Percentiles rank a stretch among this genome's conserved stretches.
Conservation (phyloP, 2,797 vertebrate genomes). For the Neopelma chrysocephalum region DNA sequence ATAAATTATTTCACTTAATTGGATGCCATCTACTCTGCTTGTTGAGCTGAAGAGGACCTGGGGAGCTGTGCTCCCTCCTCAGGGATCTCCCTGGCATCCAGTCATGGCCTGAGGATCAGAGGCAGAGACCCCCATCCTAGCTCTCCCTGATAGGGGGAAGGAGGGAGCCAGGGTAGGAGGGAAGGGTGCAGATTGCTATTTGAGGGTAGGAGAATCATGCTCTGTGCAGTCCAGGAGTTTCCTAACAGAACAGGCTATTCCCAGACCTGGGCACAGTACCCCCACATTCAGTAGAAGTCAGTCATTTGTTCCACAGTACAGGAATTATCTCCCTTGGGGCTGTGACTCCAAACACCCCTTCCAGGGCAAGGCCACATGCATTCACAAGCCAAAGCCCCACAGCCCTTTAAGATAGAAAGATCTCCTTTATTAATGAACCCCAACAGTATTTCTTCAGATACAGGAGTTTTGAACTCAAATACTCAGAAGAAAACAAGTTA, state of each 20-base stretch:
- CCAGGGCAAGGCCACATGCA: neutral
- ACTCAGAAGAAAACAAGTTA: conserved; percentile 79
- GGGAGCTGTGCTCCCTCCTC: neutral
- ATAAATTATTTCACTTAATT: conserved; percentile 68
- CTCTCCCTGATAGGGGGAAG: conserved; percentile 52
- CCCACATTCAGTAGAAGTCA: neutral
- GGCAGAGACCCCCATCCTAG: conserved; percentile 72
- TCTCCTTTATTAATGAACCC: conserved; percentile 83
- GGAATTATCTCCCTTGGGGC: neutral
- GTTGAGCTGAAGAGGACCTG: neutral
- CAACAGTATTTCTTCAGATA: conserved; percentile 81
- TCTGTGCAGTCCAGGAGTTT: neutral
- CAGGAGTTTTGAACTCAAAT: conserved; percentile 82
- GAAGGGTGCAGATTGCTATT: neutral
- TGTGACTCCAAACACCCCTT: neutral
- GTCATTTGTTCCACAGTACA: neutral
- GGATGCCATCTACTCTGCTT: conserved; percentile 9
- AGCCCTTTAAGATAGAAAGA: conserved; percentile 79
- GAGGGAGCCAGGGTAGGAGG: neutral
- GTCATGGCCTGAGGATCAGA: neutral
- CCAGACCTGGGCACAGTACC: neutral
- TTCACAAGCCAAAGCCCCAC: conserved; percentile 35
- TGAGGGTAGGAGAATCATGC: neutral
- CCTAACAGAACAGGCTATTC: neutral
- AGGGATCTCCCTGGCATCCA: neutral